phyloP scores from a whole-genome alignment of 2,888 invertebrate species.

The Ormyrus labotus region DNA sequence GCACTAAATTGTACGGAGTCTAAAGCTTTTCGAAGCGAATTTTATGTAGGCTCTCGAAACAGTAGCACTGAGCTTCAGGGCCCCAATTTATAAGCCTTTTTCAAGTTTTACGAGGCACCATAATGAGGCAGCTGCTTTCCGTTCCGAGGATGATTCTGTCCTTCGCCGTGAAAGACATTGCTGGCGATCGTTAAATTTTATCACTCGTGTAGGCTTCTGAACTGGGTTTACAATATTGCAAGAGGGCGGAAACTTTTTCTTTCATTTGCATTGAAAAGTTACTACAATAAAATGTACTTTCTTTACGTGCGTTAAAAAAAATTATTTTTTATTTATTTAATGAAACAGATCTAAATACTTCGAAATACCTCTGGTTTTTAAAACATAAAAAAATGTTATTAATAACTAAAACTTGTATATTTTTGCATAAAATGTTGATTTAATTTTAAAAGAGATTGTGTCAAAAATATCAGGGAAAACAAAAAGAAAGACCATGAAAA shows the following conservation, averaged over 20 bases:
- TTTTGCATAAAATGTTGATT: too few relatives aligned
- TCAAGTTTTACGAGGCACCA: conserved; percentile 22
- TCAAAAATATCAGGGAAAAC: too few relatives aligned
- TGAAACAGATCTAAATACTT: too few relatives aligned
- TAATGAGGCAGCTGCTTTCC: conserved; percentile 20
- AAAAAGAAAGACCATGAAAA: too few relatives aligned
- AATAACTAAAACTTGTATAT: too few relatives aligned
- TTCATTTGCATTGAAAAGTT: too few relatives aligned
- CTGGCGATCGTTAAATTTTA: conserved; percentile 25
- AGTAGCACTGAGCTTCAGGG: neutral
- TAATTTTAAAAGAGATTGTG: too few relatives aligned
- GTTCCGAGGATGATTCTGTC: conserved; percentile 10
- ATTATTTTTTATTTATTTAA: too few relatives aligned
- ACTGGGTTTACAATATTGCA: conserved; percentile 2
- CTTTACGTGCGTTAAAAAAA: too few relatives aligned
- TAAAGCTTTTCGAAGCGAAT: conserved; percentile 7
- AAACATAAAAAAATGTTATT: too few relatives aligned
- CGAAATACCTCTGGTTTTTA: too few relatives aligned
- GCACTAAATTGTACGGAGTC: neutral
- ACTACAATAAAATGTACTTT: too few relatives aligned
- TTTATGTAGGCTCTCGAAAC: neutral
- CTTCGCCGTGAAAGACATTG: conserved; percentile 3
- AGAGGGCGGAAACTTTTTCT: neutral
- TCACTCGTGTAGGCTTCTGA: conserved; percentile 14
- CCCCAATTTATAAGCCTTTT: conserved; percentile 34